Evolutionary conservation across 2,113 vertebrate genomes (phyloP).

Genomic region (Phyllostomus discolor): DNA sequence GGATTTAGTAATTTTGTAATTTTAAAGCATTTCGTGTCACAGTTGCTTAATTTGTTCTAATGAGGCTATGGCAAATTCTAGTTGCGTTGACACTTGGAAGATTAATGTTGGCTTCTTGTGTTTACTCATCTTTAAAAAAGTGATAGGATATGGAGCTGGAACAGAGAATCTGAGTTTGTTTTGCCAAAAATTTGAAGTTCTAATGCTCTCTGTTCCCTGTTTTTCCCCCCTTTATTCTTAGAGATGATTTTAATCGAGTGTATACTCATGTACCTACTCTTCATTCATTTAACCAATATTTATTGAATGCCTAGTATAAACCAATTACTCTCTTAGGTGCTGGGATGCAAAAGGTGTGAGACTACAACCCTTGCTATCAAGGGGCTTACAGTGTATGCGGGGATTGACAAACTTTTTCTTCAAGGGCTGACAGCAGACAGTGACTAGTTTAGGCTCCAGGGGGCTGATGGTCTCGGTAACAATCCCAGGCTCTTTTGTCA

Average conservation of each 20-base stretch:
- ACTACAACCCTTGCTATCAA: not conserved
- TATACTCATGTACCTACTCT: not conserved
- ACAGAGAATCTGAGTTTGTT: not conserved
- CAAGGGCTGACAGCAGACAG: not conserved
- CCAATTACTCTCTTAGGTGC: not conserved
- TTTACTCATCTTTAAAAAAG: slow-evolving; percentile 20
- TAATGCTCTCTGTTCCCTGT: not conserved
- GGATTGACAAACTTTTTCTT: not conserved
- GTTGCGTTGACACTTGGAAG: slow-evolving; percentile 29
- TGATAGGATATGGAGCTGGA: not conserved
- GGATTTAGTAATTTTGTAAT: slow-evolving; percentile 76
- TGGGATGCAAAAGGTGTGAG: not conserved
- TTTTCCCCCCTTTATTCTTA: not conserved
- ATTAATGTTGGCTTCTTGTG: not conserved
- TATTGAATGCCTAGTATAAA: not conserved
- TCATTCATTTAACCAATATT: not conserved
- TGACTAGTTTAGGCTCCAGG: not conserved
- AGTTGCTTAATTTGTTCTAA: slow-evolving; percentile 63
- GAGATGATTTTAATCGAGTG: not conserved
- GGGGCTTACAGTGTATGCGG: not conserved
- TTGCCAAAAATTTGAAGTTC: not conserved
- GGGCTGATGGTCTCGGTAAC: not conserved
- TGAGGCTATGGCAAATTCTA: slow-evolving; percentile 27
- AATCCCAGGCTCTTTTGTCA: not conserved
- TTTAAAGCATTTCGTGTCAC: slow-evolving; percentile 69